A percentile compares a stretch with the other conserved stretches of the same genome.
Evolutionary conservation across 2,888 invertebrate species (phyloP).

Genomic region (Tigriopus californicus): DNA sequence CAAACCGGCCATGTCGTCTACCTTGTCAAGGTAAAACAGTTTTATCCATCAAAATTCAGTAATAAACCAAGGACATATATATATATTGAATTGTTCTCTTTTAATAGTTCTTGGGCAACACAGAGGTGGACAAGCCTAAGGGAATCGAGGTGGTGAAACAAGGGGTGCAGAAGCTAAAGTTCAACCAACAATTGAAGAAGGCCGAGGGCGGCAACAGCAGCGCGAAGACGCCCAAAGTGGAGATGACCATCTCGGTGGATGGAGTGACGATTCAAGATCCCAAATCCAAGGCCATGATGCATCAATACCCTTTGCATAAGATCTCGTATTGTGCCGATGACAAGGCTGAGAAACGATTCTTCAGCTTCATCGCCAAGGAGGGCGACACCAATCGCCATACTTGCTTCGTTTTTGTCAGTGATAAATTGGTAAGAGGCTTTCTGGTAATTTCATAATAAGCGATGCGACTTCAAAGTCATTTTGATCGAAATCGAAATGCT

Average conservation of each 20-base stretch:
- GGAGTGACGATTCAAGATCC: slow-evolving; percentile 78
- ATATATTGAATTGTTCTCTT: no score
- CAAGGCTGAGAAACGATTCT: slow-evolving; percentile 91
- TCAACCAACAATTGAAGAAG: slow-evolving; percentile 75
- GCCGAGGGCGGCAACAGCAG: slow-evolving; percentile 61
- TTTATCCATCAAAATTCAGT: slow-evolving; percentile 5
- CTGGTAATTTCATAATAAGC: no score
- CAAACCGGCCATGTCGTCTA: slow-evolving; percentile 90
- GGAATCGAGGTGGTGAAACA: slow-evolving; percentile 95
- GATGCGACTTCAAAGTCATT: no score
- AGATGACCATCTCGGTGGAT: slow-evolving; percentile 90
- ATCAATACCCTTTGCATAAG: slow-evolving; percentile 87
- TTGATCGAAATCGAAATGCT: no score
- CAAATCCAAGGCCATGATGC: slow-evolving; percentile 49
- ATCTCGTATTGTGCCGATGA: slow-evolving; percentile 98
- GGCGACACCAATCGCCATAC: slow-evolving; percentile 59
- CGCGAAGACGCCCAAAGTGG: slow-evolving; percentile 32
- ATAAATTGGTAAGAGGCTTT: slow-evolving; percentile 59
- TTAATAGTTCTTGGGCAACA: slow-evolving; percentile 72
- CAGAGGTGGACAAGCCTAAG: slow-evolving; percentile 85
- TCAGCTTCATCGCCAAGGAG: slow-evolving; percentile 81
- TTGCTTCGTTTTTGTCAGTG: slow-evolving; percentile 83
- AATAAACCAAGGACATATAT: neutral
- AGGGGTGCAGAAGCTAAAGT: slow-evolving; percentile 85
- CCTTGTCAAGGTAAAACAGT: slow-evolving; percentile 63